These are phyloP conservation scores for Pelecanus crispus DNA, from an alignment of 2,113 vertebrate species.

Conservation along the genomic window DNA sequence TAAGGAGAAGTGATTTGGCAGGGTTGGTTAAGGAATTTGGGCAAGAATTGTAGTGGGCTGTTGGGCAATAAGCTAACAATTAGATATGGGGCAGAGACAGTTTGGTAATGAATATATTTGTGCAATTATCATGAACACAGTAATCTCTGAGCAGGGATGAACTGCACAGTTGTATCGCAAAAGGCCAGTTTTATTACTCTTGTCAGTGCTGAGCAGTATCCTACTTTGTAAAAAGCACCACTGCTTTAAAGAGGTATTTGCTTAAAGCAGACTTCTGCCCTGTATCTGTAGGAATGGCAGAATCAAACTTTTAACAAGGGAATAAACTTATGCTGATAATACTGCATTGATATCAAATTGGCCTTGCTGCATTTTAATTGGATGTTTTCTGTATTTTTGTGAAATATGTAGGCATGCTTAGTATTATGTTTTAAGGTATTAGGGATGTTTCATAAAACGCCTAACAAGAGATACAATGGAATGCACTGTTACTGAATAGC, in stretches of 20 bases:
- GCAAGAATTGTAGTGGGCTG: background rate
- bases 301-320: background rate
- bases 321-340: background rate
- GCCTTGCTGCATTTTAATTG: background rate
- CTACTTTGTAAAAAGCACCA: background rate
- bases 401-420: background rate
- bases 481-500: background rate
- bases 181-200: background rate
- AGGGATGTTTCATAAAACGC: background rate
- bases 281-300: background rate
- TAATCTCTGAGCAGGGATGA: background rate
- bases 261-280: background rate
- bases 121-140: background rate
- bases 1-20: background rate
- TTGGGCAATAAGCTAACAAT: background rate
- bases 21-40: background rate
- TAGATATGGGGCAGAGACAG: background rate
- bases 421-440: background rate
- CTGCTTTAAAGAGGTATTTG: background rate
- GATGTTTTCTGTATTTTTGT: background rate
- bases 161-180: background rate
- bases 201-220: background rate
- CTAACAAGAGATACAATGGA: background rate
- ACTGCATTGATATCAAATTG: background rate
- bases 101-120: background rate